Evolutionary conservation across 2,888 invertebrate species (phyloP).

Genomic region (Apodemia hepburni): DNA sequence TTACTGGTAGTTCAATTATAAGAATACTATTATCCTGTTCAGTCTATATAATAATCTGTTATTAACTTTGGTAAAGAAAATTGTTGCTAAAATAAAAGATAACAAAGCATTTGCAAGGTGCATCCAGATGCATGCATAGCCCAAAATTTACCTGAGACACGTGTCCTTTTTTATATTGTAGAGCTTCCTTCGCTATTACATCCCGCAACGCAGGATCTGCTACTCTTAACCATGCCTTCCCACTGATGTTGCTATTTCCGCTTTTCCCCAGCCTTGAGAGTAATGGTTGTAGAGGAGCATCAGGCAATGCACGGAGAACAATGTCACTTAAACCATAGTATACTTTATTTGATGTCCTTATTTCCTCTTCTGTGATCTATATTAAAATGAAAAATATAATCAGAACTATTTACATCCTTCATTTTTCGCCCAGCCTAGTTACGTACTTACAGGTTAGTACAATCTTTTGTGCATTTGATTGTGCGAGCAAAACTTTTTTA

Average conservation of each 20-base stretch:
- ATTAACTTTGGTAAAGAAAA: too few relatives aligned
- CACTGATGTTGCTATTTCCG: conserved; percentile 62
- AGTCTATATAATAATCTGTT: too few relatives aligned
- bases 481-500: too few relatives aligned
- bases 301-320: conserved; percentile 89
- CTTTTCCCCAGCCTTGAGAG: conserved; percentile 84
- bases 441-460: too few relatives aligned
- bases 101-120: too few relatives aligned
- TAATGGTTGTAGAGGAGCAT: conserved; percentile 88
- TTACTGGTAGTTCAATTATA: too few relatives aligned
- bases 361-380: conserved; percentile 85
- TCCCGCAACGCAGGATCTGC: conserved; percentile 89
- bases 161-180: conserved; percentile 87
- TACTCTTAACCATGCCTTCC: conserved; percentile 86
- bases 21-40: too few relatives aligned
- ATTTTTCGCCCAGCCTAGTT: too few relatives aligned
- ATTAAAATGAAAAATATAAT: too few relatives aligned
- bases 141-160: conserved; percentile 59
- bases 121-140: background rate
- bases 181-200: conserved; percentile 92
- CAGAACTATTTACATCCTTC: too few relatives aligned
- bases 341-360: conserved; percentile 84
- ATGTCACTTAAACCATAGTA: conserved; percentile 89
- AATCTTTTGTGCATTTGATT: too few relatives aligned
- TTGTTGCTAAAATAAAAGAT: too few relatives aligned